Percentiles rank a stretch among this genome's conserved stretches.
Evolutionary conservation across 2,113 vertebrate genomes (phyloP).

Genomic region (Hippocampus comes): DNA sequence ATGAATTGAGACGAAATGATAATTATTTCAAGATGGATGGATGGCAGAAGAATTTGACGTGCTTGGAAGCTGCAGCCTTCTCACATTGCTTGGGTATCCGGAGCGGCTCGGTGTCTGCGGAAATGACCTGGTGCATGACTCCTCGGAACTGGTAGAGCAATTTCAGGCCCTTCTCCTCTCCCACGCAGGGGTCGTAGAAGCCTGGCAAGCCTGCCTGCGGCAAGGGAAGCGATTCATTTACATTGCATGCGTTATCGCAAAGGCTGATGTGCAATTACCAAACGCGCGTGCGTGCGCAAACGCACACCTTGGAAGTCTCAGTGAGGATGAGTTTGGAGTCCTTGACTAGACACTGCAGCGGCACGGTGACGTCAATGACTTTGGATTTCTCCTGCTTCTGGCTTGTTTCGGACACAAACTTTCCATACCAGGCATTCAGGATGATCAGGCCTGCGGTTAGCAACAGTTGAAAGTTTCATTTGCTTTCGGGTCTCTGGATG

Average conservation of each 20-base stretch:
- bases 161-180: slow-evolving; percentile 93
- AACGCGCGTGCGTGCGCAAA: background rate
- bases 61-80: slow-evolving; percentile 48
- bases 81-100: slow-evolving; percentile 98
- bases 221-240: slow-evolving; percentile 10
- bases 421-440: slow-evolving; percentile 95
- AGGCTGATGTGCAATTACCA: background rate
- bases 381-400: slow-evolving; percentile 84
- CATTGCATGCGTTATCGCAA: background rate
- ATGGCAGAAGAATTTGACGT: background rate
- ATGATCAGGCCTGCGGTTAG: slow-evolving; percentile 83
- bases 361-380: slow-evolving; percentile 92
- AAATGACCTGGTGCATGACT: slow-evolving; percentile 91
- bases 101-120: slow-evolving; percentile 83
- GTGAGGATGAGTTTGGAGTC: slow-evolving; percentile 97
- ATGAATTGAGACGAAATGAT: no score
- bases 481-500: background rate
- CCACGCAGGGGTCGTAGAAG: slow-evolving; percentile 93
- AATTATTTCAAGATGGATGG: background rate
- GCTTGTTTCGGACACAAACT: slow-evolving; percentile 89
- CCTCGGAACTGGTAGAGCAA: slow-evolving; percentile 96
- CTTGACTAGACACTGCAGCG: slow-evolving; percentile 94
- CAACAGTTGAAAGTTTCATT: background rate
- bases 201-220: slow-evolving; percentile 87
- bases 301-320: slow-evolving; percentile 87